These are phyloP conservation scores for Nymphalis polychloros DNA, from an alignment of 2,888 invertebrate species.

Conservation along the genomic window DNA sequence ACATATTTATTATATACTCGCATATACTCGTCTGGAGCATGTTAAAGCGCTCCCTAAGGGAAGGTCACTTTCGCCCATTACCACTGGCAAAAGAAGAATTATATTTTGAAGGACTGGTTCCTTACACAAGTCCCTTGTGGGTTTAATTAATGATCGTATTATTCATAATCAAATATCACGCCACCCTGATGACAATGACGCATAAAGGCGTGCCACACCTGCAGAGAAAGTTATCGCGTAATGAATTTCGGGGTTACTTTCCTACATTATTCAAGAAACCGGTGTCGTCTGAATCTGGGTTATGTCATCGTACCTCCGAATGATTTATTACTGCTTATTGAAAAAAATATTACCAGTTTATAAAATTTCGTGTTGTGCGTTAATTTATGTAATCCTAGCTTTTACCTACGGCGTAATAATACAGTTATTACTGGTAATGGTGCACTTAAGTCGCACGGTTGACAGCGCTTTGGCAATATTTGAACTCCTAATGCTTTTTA, in stretches of 20 bases:
- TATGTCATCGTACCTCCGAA: conserved; percentile 25
- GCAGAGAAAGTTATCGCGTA: conserved; percentile 32
- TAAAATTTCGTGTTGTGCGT: conserved; percentile 2
- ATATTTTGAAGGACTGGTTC: too few species aligned
- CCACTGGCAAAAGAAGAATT: too few species aligned
- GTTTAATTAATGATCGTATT: too few species aligned
- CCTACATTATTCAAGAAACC: conserved; percentile 29
- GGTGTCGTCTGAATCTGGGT: conserved; percentile 25
- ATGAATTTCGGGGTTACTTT: conserved; percentile 26
- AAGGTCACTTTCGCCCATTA: too few species aligned
- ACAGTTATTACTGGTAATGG: neutral
- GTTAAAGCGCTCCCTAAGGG: too few species aligned
- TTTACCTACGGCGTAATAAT: conserved; percentile 5
- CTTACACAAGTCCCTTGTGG: too few species aligned
- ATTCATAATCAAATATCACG: neutral
- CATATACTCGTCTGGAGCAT: too few species aligned
- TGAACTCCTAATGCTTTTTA: too few species aligned
- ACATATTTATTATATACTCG: too few species aligned
- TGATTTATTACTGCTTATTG: conserved; percentile 14
- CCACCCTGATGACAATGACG: conserved; percentile 20
- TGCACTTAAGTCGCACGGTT: too few species aligned
- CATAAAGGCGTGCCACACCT: conserved; percentile 35
- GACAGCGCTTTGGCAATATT: too few species aligned
- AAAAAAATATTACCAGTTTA: conserved; percentile 16
- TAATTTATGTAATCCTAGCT: conserved; percentile 3